A percentile compares a stretch with the other conserved stretches of the same genome.
Conservation (phyloP, 1,140 invertebrate species). For the Campoletis sonorensis region DNA sequence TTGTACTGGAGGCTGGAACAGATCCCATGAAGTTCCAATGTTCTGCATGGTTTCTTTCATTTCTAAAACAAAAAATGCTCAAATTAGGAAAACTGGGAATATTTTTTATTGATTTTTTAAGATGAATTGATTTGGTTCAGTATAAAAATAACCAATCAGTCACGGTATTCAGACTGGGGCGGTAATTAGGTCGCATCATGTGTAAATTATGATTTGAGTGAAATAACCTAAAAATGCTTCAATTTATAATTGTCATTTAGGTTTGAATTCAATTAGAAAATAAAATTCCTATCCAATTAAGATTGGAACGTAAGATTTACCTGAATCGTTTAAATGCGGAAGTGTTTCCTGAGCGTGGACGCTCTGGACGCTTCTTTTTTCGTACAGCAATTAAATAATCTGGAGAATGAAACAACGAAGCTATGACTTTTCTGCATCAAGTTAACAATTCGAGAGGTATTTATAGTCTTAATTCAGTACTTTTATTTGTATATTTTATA, state of each 20-base stretch:
- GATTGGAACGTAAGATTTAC: not conserved
- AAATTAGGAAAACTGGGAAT: slow-evolving; percentile 29
- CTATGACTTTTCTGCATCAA: not conserved
- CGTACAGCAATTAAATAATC: not conserved
- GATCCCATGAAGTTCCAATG: not conserved
- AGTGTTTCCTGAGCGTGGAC: not conserved
- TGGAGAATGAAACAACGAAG: not conserved
- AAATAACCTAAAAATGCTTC: too few species aligned
- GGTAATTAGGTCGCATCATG: slow-evolving; percentile 58
- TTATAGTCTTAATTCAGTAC: slow-evolving; percentile 52
- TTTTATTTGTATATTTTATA: slow-evolving; percentile 49
- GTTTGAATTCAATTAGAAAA: too few species aligned
- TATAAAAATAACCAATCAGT: slow-evolving; percentile 60
- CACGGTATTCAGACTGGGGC: slow-evolving; percentile 69
- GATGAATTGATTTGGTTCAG: slow-evolving; percentile 28
- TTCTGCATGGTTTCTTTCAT: not conserved
- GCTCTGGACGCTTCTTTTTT: not conserved
- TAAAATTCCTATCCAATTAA: too few species aligned
- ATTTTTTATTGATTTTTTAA: not conserved
- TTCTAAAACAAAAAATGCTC: not conserved
- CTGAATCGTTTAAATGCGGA: not conserved
- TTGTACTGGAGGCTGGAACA: not conserved
- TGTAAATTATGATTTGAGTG: not conserved
- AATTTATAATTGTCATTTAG: too few species aligned
- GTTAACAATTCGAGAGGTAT: not conserved